phyloP scores from a whole-genome alignment of 2,797 vertebrate genomes.

The Cichlasoma orientale region DNA sequence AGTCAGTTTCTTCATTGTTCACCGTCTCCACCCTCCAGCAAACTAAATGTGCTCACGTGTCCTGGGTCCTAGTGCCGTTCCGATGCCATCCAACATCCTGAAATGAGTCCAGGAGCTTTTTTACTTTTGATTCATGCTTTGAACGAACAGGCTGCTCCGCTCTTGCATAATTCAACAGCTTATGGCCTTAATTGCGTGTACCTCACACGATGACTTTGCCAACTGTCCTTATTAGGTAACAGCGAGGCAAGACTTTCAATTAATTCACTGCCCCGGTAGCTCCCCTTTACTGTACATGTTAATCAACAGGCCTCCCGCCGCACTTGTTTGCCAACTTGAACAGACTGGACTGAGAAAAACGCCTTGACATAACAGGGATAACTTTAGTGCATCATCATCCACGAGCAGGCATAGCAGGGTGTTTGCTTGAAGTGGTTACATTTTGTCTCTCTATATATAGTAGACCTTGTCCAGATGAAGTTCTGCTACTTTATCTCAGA shows the following conservation, averaged over 20 bases:
- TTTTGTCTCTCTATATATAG: not conserved
- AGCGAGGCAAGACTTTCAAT: constrained; percentile 45
- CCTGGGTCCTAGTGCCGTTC: constrained; percentile 78
- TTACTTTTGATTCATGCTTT: constrained; percentile 52
- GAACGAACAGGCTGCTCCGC: constrained; percentile 44
- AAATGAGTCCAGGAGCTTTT: not conserved
- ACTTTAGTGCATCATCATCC: constrained; percentile 19
- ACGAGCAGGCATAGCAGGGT: not conserved
- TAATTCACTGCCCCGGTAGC: constrained; percentile 46
- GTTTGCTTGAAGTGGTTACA: not conserved
- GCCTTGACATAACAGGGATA: constrained; percentile 31
- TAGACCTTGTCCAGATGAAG: not conserved
- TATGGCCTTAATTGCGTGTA: constrained; percentile 41
- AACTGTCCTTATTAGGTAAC: constrained; percentile 62
- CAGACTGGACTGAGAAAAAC: constrained; percentile 47
- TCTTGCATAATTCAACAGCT: constrained; percentile 68
- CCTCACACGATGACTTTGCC: constrained; percentile 62
- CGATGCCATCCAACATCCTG: not conserved
- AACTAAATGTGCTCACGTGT: constrained; percentile 66
- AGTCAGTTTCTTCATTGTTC: constrained; percentile 77
- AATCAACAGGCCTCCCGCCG: constrained; percentile 51
- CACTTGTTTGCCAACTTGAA: constrained; percentile 28
- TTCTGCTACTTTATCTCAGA: not conserved
- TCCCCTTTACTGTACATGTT: constrained; percentile 48
- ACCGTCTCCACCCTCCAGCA: constrained; percentile 76